Conservation (phyloP, 2,113 vertebrate genomes). For the Seriola aureovittata region DNA sequence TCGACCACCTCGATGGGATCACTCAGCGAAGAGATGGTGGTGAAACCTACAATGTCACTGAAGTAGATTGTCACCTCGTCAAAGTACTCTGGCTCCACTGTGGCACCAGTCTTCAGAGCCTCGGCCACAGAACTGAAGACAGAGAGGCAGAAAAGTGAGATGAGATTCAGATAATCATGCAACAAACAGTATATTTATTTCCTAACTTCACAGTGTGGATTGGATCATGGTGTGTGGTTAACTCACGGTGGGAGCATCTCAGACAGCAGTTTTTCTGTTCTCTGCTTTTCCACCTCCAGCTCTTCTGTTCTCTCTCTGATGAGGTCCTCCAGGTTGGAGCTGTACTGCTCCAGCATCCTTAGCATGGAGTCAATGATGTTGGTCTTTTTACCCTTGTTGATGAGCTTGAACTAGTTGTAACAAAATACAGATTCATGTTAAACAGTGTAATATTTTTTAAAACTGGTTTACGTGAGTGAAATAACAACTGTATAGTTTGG, state of each 20-base stretch:
- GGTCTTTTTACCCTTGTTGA: conserved; percentile 95
- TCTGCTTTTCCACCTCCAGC: conserved; percentile 95
- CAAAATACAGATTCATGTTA: neutral
- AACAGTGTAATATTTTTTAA: neutral
- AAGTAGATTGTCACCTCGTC: conserved; percentile 97
- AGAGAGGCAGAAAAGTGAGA: neutral
- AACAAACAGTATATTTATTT: neutral
- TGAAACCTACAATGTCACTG: conserved; percentile 94
- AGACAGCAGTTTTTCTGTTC: conserved; percentile 93
- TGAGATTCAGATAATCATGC: neutral
- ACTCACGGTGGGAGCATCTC: conserved; percentile 96
- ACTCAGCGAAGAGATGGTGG: conserved; percentile 94
- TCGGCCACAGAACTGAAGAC: conserved; percentile 92
- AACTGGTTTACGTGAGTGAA: neutral
- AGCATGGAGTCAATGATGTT: conserved; percentile 97
- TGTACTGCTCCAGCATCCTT: conserved; percentile 96
- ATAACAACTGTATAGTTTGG: neutral
- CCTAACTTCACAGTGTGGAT: too few species aligned
- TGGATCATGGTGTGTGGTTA: neutral
- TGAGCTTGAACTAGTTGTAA: conserved; percentile 89
- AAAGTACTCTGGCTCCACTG: conserved; percentile 93
- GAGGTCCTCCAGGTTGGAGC: conserved; percentile 94
- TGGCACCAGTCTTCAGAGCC: conserved; percentile 91
- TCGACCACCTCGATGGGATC: conserved; percentile 95
- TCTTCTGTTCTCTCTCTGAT: conserved; percentile 93